phyloP scores from a whole-genome alignment of 2,888 invertebrate genomes.

The Orchesellides sinensis region DNA sequence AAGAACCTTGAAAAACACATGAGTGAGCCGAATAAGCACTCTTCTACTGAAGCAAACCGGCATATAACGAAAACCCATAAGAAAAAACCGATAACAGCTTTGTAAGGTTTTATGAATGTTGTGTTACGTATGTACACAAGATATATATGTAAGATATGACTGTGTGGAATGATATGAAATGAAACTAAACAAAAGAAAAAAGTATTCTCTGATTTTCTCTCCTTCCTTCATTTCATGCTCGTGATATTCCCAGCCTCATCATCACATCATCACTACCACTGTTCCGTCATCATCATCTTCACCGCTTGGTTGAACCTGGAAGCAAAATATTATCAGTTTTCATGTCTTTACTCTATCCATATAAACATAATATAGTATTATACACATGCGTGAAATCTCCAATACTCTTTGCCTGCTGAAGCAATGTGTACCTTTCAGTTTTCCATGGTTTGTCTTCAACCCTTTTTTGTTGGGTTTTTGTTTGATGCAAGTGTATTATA shows the following conservation, averaged over 20 bases:
- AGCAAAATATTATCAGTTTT: conserved; percentile 4
- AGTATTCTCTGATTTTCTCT: conserved; percentile 2
- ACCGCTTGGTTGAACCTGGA: conserved; percentile 40
- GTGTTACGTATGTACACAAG: too few species aligned
- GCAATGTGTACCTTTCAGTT: too few species aligned
- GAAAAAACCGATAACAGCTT: too few species aligned
- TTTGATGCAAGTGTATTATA: conserved; percentile 10
- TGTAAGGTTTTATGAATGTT: too few species aligned
- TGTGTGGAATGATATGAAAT: conserved; percentile 2
- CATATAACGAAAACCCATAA: too few species aligned
- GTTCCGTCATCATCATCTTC: conserved; percentile 18
- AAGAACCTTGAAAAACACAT: not conserved
- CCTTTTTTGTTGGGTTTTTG: conserved; percentile 21
- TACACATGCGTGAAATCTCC: too few species aligned
- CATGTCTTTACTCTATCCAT: too few species aligned
- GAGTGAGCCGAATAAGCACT: too few species aligned
- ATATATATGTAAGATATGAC: too few species aligned
- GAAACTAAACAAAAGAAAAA: conserved; percentile 1
- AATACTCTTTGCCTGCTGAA: too few species aligned
- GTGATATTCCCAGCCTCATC: conserved; percentile 27
- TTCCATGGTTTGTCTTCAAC: conserved; percentile 18
- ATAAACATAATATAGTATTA: conserved; percentile 9
- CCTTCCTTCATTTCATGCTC: not conserved
- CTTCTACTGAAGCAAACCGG: too few species aligned
- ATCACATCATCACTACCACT: conserved; percentile 28